Evolutionary conservation across 2,797 vertebrate genomes (phyloP).

Genomic region (Anableps anableps): DNA sequence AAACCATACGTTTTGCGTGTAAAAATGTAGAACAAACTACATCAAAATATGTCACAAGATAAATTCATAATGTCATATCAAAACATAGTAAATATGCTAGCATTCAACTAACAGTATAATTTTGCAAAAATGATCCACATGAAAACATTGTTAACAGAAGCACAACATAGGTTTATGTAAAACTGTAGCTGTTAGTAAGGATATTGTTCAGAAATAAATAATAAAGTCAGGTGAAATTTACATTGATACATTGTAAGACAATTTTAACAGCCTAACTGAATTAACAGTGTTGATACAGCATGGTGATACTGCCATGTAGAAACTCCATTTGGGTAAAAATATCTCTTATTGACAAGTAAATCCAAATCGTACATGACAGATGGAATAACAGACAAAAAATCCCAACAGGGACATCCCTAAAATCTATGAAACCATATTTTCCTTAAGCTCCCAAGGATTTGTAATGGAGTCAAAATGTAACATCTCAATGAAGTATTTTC

Average conservation of each 20-base stretch:
- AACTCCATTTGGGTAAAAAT: too few relatives aligned
- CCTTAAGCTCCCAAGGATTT: background rate
- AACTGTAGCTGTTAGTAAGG: background rate
- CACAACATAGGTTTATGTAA: background rate
- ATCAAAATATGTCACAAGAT: background rate
- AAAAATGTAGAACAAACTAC: background rate
- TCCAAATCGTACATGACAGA: background rate
- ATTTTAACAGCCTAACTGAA: background rate
- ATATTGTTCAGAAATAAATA: background rate
- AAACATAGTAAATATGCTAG: background rate
- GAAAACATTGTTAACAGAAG: background rate
- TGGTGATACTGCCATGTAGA: too few relatives aligned
- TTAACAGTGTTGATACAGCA: background rate
- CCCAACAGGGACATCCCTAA: background rate
- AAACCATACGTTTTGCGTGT: background rate
- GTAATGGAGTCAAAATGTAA: slow-evolving; percentile 6
- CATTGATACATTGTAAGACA: too few relatives aligned
- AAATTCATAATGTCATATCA: background rate
- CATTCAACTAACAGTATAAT: background rate
- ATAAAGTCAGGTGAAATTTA: too few relatives aligned
- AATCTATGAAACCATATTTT: background rate
- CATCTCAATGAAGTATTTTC: slow-evolving; percentile 29
- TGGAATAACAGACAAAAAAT: background rate
- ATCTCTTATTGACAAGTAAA: background rate
- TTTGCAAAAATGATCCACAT: background rate